Evolutionary conservation across 2,888 invertebrate species (phyloP).

Genomic region (Adela reaumurella): DNA sequence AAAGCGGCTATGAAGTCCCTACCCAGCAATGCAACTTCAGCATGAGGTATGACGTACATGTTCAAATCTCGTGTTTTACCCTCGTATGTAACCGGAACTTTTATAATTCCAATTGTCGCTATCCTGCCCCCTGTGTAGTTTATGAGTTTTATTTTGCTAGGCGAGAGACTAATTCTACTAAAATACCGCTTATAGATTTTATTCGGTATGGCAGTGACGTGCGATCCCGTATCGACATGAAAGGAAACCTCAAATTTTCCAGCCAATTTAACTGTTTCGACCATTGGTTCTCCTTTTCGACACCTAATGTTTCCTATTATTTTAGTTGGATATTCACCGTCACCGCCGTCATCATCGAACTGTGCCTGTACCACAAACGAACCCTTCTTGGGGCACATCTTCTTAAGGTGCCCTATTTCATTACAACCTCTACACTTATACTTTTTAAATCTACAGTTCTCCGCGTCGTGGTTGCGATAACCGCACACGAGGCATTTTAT

Average conservation of each 20-base stretch:
- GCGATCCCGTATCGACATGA: constrained; percentile 12
- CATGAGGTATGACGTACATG: constrained; percentile 6
- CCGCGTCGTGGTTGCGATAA: constrained; percentile 11
- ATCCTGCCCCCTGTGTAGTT: constrained; percentile 10
- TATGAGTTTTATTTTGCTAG: constrained; percentile 4
- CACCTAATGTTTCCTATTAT: constrained; percentile 10
- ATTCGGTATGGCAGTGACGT: constrained; percentile 10
- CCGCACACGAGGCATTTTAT: constrained; percentile 15
- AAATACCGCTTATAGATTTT: constrained; percentile 6
- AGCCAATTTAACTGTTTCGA: constrained; percentile 7
- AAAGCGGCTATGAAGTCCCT: constrained; percentile 7
- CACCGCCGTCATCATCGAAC: constrained; percentile 7
- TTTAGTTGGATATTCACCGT: constrained; percentile 12
- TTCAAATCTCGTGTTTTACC: constrained; percentile 2
- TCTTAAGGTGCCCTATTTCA: constrained; percentile 10
- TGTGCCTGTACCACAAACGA: neutral
- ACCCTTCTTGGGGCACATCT: constrained; percentile 12
- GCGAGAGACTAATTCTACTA: constrained; percentile 6
- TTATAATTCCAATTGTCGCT: constrained; percentile 5
- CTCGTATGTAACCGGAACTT: constrained; percentile 8
- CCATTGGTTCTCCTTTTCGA: constrained; percentile 7
- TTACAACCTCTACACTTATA: constrained; percentile 13
- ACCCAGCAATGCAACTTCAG: constrained; percentile 7
- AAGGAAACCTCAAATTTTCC: constrained; percentile 8
- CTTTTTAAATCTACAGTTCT: constrained; percentile 13